Percentiles rank a stretch among this genome's conserved stretches.
Evolutionary conservation across 1,140 invertebrate species (phyloP).

Genomic region (Lutraria rhynchaena): DNA sequence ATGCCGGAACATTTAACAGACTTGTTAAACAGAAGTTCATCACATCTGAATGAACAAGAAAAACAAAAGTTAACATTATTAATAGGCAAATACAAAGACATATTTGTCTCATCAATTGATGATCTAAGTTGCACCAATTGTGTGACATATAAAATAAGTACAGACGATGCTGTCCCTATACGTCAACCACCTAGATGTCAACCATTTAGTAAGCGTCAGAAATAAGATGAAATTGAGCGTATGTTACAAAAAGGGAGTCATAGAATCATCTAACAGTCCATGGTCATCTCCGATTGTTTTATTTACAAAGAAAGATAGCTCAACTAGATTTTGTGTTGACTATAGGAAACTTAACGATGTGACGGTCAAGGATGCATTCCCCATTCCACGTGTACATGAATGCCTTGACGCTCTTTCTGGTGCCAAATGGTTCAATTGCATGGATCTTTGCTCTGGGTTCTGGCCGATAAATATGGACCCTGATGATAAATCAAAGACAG

Average conservation of each 20-base stretch:
- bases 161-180: constrained; percentile 18
- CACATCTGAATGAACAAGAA: background rate
- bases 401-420: constrained; percentile 60
- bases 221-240: constrained; percentile 35
- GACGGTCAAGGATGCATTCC: constrained; percentile 62
- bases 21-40: background rate
- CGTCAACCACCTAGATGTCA: constrained; percentile 20
- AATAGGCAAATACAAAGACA: background rate
- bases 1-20: background rate
- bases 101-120: background rate
- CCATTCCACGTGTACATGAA: constrained; percentile 70
- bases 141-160: constrained; percentile 45
- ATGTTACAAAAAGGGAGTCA: constrained; percentile 47
- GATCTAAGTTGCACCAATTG: constrained; percentile 22
- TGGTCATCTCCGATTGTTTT: constrained; percentile 72
- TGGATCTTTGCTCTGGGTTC: constrained; percentile 69
- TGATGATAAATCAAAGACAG: constrained; percentile 77
- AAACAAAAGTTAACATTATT: background rate
- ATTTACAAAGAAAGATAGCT: constrained; percentile 68
- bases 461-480: constrained; percentile 80
- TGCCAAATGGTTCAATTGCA: constrained; percentile 54
- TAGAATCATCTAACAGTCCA: constrained; percentile 64
- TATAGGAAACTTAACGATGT: constrained; percentile 70
- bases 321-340: constrained; percentile 71
- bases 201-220: constrained; percentile 11